Conservation (phyloP, 2,888 invertebrate genomes). For the Netelia virgata region DNA sequence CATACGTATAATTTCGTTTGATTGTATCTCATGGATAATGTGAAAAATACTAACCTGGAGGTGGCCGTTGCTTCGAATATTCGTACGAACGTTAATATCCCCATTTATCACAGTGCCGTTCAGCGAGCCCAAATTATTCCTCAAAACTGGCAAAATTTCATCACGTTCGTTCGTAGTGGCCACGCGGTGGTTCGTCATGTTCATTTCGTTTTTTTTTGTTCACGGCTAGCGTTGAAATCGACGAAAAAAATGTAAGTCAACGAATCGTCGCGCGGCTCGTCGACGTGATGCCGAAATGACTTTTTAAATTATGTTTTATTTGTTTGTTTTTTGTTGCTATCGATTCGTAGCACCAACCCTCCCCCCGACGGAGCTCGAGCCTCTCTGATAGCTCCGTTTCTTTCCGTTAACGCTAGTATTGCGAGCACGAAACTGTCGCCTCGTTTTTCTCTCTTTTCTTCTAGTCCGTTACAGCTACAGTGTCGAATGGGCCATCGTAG, state of each 20-base stretch:
- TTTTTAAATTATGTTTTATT: background rate
- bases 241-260: background rate
- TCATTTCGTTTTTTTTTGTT: conserved; percentile 2
- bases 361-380: background rate
- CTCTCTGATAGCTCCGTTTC: background rate
- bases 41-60: conserved; percentile 74
- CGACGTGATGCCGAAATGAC: too few species aligned
- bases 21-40: background rate
- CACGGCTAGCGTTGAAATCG: background rate
- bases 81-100: conserved; percentile 75
- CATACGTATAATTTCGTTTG: background rate
- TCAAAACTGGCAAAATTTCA: conserved; percentile 39
- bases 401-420: background rate
- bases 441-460: conserved; percentile 21
- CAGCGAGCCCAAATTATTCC: conserved; percentile 69
- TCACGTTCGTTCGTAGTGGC: conserved; percentile 51
- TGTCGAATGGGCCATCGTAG: conserved; percentile 26
- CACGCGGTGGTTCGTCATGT: conserved; percentile 67
- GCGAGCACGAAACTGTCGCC: background rate
- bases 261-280: too few species aligned
- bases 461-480: conserved; percentile 11
- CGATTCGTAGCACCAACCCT: background rate
- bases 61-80: conserved; percentile 72
- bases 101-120: conserved; percentile 70
- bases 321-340: background rate